Percentiles rank a stretch among this genome's conserved stretches.
phyloP scores from a whole-genome alignment of 2,113 vertebrate species.

The Mormyrus lacerda region DNA sequence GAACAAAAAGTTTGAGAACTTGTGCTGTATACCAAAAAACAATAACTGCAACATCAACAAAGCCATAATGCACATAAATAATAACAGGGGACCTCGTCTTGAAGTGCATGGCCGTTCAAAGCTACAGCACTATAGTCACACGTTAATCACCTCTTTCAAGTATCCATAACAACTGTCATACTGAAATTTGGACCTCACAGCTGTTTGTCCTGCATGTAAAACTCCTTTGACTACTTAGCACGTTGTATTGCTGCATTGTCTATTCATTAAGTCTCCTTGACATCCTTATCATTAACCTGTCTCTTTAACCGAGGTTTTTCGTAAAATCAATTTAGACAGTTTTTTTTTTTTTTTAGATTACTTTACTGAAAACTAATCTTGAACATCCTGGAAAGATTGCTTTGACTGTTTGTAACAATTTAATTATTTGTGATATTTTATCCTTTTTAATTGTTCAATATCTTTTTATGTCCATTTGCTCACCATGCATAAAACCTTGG shows the following conservation, averaged over 20 bases:
- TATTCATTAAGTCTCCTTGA: background rate
- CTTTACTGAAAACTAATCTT: background rate
- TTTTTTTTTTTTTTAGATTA: background rate
- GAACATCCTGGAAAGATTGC: background rate
- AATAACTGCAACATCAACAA: background rate
- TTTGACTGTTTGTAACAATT: background rate
- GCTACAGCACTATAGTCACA: background rate
- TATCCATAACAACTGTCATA: background rate
- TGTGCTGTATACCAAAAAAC: background rate
- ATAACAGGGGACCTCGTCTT: background rate
- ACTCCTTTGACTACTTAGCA: background rate
- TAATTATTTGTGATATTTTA: background rate
- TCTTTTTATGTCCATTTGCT: background rate
- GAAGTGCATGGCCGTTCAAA: background rate
- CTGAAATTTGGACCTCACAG: background rate
- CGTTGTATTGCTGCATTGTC: background rate
- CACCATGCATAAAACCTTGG: background rate
- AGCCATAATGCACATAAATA: background rate
- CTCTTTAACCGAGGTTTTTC: background rate
- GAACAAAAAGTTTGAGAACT: background rate
- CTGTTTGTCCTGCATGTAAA: background rate
- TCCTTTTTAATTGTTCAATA: background rate
- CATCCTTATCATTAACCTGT: background rate
- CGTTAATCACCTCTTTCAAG: background rate
- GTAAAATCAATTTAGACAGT: background rate